Conservation (phyloP, 92 coral and sea anemone genomes). For the Paragorgia papillata region DNA sequence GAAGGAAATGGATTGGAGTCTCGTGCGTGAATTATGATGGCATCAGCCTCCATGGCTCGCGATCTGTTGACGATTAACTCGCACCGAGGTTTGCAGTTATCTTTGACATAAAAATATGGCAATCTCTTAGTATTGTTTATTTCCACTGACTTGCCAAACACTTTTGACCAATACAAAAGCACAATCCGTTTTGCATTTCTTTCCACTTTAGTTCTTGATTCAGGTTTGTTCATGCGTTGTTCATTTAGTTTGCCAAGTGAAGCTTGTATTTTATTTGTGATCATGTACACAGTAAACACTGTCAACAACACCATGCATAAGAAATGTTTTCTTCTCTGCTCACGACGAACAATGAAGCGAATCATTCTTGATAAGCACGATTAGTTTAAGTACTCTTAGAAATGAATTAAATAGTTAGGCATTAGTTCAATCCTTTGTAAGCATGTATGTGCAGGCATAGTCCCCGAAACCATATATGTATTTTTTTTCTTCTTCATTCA, state of each 20-base stretch:
- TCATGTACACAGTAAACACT: background rate
- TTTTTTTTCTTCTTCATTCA: no score
- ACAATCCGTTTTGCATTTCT: slow-evolving; percentile 7
- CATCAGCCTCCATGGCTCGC: slow-evolving; percentile 44
- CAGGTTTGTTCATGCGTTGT: slow-evolving; percentile 11
- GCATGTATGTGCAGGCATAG: no score
- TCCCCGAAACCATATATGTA: no score
- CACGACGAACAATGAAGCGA: slow-evolving; percentile 23
- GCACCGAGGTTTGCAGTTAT: slow-evolving; percentile 42
- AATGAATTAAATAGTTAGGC: no score
- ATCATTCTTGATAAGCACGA: slow-evolving; percentile 8
- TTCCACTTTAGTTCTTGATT: background rate
- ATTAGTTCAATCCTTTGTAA: no score
- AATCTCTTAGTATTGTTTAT: slow-evolving; percentile 10
- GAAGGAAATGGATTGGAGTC: slow-evolving; percentile 51
- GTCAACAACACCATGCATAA: slow-evolving; percentile 25
- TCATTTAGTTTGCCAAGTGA: slow-evolving; percentile 15
- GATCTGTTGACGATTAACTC: slow-evolving; percentile 46
- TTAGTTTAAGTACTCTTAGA: no score
- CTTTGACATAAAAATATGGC: slow-evolving; percentile 20
- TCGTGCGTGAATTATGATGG: slow-evolving; percentile 52
- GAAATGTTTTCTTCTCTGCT: no score
- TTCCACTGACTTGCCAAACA: slow-evolving; percentile 40
- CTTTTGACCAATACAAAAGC: slow-evolving; percentile 57
- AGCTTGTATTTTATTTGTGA: slow-evolving; percentile 7